Conservation (phyloP, 2,113 vertebrate genomes). For the Agelaius tricolor region DNA sequence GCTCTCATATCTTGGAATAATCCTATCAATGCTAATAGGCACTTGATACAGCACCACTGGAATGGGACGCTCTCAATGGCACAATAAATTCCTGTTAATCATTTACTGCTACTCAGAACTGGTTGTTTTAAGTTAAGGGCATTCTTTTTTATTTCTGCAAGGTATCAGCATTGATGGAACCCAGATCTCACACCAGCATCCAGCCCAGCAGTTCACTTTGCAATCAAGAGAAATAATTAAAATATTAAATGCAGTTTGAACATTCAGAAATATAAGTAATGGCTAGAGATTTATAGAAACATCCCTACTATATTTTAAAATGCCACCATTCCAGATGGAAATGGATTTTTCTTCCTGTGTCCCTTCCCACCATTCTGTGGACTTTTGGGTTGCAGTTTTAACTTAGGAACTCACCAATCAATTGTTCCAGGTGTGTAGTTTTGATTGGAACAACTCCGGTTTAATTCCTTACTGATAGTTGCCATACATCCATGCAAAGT, state of each 20-base stretch:
- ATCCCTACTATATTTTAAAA: neutral
- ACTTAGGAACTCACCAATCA: slow-evolving; percentile 71
- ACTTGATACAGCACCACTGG: neutral
- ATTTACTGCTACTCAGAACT: neutral
- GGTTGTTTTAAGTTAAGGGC: neutral
- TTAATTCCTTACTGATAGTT: slow-evolving; percentile 64
- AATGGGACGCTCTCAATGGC: neutral
- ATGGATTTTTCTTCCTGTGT: neutral
- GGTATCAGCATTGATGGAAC: neutral
- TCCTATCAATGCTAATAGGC: neutral
- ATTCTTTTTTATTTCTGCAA: neutral
- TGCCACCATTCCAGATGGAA: neutral
- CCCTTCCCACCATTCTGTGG: neutral
- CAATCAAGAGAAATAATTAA: neutral
- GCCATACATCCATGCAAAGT: slow-evolving; percentile 10
- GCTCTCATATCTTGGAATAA: neutral
- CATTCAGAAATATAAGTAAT: neutral
- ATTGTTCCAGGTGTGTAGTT: slow-evolving; percentile 67
- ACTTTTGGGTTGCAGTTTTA: neutral
- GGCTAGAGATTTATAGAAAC: neutral
- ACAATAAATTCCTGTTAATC: neutral
- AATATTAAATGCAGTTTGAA: neutral
- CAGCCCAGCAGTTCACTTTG: neutral
- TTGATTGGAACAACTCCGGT: slow-evolving; percentile 45
- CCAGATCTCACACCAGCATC: neutral